Conservation (phyloP, 2,797 vertebrate genomes). For the Coilia nasus region DNA sequence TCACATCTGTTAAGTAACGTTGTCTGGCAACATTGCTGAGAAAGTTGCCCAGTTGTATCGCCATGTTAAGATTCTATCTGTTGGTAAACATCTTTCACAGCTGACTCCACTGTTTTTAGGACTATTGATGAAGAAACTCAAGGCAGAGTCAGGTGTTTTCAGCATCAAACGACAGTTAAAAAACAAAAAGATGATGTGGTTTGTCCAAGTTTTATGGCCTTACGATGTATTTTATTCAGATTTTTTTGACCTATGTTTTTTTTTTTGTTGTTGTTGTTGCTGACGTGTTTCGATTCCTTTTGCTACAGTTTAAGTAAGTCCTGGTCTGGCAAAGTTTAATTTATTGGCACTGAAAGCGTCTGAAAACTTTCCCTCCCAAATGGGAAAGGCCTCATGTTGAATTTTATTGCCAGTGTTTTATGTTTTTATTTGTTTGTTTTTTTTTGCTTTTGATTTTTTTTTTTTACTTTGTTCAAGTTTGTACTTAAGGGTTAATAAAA, state of each 20-base stretch:
- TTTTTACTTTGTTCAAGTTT: slow-evolving; percentile 98
- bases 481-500: slow-evolving; percentile 99
- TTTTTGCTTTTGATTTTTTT: slow-evolving; percentile 85
- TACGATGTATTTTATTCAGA: slow-evolving; percentile 88
- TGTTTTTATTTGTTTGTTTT: slow-evolving; percentile 88
- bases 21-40: too few relatives aligned
- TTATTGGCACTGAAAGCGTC: slow-evolving; percentile 93
- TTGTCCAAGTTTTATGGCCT: slow-evolving; percentile 97
- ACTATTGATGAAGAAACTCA: slow-evolving; percentile 89
- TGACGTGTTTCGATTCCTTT: slow-evolving; percentile 66
- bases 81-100: slow-evolving; percentile 89
- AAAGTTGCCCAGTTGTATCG: slow-evolving; percentile 74
- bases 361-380: slow-evolving; percentile 83
- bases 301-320: slow-evolving; percentile 93
- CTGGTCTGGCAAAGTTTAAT: slow-evolving; percentile 94
- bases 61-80: slow-evolving; percentile 85
- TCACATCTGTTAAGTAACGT: too few relatives aligned
- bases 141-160: slow-evolving; percentile 89
- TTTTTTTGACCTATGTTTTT: slow-evolving; percentile 64
- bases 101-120: slow-evolving; percentile 98
- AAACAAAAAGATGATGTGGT: slow-evolving; percentile 75
- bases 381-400: slow-evolving; percentile 93
- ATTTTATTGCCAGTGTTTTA: slow-evolving; percentile 95
- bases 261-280: slow-evolving; percentile 47
- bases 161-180: slow-evolving; percentile 61